These are phyloP conservation scores for Drosophila tropicalis DNA, from an alignment of 1,140 invertebrate species.

Conservation along the genomic window DNA sequence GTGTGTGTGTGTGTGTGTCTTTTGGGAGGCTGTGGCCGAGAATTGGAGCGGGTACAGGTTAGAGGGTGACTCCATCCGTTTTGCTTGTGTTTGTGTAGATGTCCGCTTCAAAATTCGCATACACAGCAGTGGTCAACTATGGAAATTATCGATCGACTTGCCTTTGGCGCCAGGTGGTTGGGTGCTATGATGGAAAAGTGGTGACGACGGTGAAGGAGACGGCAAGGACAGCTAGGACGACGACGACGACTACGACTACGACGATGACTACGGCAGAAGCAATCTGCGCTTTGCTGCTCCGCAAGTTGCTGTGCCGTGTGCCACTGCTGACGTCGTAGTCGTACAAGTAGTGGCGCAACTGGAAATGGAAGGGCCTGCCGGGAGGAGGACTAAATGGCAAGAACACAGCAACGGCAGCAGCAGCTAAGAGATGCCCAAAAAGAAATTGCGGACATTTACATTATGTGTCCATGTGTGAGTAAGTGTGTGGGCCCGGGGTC, in stretches of 20 bases:
- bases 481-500: constrained; percentile 34
- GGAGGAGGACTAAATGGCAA: constrained; percentile 69
- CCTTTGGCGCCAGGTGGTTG: constrained; percentile 81
- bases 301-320: constrained; percentile 62
- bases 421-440: constrained; percentile 82
- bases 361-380: constrained; percentile 26
- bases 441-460: constrained; percentile 83
- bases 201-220: constrained; percentile 67
- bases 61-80: constrained; percentile 66
- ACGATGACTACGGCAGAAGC: constrained; percentile 63
- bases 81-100: constrained; percentile 74
- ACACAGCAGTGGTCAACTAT: constrained; percentile 83
- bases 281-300: constrained; percentile 74
- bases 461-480: constrained; percentile 78
- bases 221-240: constrained; percentile 1
- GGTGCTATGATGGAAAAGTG: constrained; percentile 78
- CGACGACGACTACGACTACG: constrained; percentile 62
- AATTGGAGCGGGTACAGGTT: constrained; percentile 35
- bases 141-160: constrained; percentile 83
- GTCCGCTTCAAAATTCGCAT: constrained; percentile 83
- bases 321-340: constrained; percentile 44
- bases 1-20: constrained; percentile 17
- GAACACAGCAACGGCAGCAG: constrained; percentile 63
- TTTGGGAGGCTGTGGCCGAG: constrained; percentile 13
- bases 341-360: constrained; percentile 43